phyloP scores from a whole-genome alignment of 1,140 invertebrate genomes.

The Drosophila repleta region DNA sequence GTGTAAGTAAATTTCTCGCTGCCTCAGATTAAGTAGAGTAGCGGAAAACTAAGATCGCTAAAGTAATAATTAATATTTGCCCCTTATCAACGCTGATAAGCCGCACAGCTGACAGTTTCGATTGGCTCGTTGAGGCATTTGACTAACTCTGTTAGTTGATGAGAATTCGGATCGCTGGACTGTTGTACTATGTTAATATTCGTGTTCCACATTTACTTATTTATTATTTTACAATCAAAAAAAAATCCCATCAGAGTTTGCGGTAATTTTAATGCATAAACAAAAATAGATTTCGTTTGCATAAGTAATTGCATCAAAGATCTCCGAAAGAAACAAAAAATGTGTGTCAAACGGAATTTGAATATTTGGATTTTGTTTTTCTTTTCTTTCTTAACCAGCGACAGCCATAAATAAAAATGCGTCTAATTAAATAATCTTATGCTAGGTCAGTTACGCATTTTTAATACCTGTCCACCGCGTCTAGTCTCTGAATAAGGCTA shows the following conservation, averaged over 20 bases:
- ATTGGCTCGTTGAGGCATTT: conserved; percentile 18
- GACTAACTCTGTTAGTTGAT: conserved; percentile 20
- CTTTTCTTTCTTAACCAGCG: background rate
- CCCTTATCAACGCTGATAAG: conserved; percentile 43
- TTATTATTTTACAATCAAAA: background rate
- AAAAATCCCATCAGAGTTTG: background rate
- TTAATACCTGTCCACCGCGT: background rate
- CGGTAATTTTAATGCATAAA: background rate
- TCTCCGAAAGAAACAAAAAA: conserved; percentile 12
- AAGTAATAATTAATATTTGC: conserved; percentile 5
- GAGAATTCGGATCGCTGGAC: conserved; percentile 7
- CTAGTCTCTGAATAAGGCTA: too few species aligned
- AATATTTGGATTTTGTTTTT: conserved; percentile 35
- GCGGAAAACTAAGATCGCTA: conserved; percentile 8
- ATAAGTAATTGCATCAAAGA: conserved; percentile 4
- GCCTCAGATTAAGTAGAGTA: conserved; percentile 9
- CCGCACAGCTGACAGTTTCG: background rate
- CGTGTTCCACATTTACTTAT: conserved; percentile 24
- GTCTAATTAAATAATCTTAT: conserved; percentile 30
- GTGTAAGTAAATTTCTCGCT: conserved; percentile 10
- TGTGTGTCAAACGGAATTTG: conserved; percentile 59
- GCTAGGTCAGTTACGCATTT: conserved; percentile 25
- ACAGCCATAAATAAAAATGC: conserved; percentile 11
- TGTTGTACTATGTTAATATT: conserved; percentile 33
- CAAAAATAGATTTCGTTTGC: background rate